phyloP scores from a whole-genome alignment of 2,888 invertebrate genomes.

The Ecdyonurus torrentis region DNA sequence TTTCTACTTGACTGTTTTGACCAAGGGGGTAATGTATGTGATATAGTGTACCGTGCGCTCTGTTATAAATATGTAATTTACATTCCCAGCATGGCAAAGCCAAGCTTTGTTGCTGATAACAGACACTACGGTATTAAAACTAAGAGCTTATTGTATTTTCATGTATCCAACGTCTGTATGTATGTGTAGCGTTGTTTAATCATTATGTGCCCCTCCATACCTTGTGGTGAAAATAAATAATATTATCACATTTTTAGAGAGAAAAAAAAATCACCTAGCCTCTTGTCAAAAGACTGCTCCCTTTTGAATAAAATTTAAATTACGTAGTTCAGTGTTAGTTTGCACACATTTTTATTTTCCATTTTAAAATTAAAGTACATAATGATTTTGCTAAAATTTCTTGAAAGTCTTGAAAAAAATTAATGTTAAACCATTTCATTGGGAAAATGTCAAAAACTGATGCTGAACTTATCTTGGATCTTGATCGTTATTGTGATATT shows the following conservation, averaged over 20 bases:
- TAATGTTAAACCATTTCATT: too few relatives aligned
- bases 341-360: too few relatives aligned
- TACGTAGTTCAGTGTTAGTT: too few relatives aligned
- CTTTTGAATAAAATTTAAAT: neutral
- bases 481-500: too few relatives aligned
- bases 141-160: conserved; percentile 2
- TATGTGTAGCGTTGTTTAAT: neutral
- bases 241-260: neutral
- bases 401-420: too few relatives aligned
- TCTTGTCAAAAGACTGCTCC: neutral
- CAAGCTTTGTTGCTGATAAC: neutral
- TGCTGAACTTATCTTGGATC: too few relatives aligned
- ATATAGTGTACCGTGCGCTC: too few relatives aligned
- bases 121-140: neutral
- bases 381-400: too few relatives aligned
- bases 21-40: too few relatives aligned
- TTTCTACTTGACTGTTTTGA: too few relatives aligned
- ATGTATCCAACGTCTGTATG: neutral
- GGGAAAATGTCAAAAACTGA: too few relatives aligned
- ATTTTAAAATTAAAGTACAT: too few relatives aligned
- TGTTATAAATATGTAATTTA: neutral
- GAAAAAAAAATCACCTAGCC: neutral
- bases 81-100: neutral
- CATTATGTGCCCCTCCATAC: neutral
- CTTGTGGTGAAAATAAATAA: neutral